These are phyloP conservation scores for Barypeithes pellucidus DNA, from an alignment of 2,888 invertebrate species.

Conservation along the genomic window DNA sequence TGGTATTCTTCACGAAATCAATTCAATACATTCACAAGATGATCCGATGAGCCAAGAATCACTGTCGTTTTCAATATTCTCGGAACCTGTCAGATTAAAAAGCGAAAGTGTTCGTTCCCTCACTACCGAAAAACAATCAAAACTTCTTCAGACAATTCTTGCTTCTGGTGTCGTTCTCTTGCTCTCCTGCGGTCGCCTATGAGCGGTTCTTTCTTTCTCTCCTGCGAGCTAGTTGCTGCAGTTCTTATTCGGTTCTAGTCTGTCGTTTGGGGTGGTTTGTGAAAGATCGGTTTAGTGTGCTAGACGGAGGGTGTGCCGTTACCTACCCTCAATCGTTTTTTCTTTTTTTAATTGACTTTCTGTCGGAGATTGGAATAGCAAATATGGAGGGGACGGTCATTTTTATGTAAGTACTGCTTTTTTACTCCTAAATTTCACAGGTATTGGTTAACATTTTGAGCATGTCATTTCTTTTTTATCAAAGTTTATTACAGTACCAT, in stretches of 20 bases:
- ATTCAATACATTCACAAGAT: conserved; percentile 2
- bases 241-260: conserved; percentile 51
- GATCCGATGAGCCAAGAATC: conserved; percentile 25
- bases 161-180: conserved; percentile 38
- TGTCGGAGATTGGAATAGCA: conserved; percentile 29
- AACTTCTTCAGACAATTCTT: conserved; percentile 29
- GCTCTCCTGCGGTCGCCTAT: conserved; percentile 41
- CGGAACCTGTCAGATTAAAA: conserved; percentile 42
- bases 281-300: conserved; percentile 31
- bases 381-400: conserved; percentile 37
- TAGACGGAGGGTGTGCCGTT: conserved; percentile 42
- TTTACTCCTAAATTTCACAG: not conserved
- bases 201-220: conserved; percentile 48
- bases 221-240: conserved; percentile 23
- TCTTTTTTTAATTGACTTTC: conserved; percentile 14
- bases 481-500: too few relatives aligned
- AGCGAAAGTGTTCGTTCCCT: conserved; percentile 46
- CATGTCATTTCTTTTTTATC: too few relatives aligned
- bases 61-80: conserved; percentile 33
- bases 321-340: conserved; percentile 45
- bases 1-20: not conserved
- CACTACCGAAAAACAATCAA: conserved; percentile 25
- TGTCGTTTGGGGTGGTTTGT: conserved; percentile 46
- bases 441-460: not conserved
- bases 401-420: conserved; percentile 36